Percentiles rank a stretch among this genome's conserved stretches.
These are phyloP conservation scores for Tapirus indicus DNA, from an alignment of 2,797 vertebrate species.

Conservation along the genomic window DNA sequence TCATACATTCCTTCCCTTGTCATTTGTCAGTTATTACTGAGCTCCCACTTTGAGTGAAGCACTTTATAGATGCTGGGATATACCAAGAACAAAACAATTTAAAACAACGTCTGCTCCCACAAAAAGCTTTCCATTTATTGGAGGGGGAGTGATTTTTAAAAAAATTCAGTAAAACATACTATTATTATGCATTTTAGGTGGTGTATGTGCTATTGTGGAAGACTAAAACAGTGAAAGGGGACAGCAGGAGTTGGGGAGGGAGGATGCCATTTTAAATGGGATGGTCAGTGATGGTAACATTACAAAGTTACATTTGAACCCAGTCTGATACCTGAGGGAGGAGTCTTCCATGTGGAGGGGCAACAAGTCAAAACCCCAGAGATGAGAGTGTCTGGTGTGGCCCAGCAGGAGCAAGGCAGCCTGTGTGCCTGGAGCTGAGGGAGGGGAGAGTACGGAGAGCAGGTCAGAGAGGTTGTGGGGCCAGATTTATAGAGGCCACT, in stretches of 20 bases:
- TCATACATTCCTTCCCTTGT: background rate
- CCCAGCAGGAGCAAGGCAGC: too few species aligned
- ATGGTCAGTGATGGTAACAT: background rate
- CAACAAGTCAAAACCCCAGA: background rate
- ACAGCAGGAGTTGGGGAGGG: too few species aligned
- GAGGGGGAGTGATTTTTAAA: background rate
- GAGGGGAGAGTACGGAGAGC: too few species aligned
- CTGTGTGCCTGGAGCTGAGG: too few species aligned
- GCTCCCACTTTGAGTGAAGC: background rate
- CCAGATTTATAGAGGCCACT: too few species aligned
- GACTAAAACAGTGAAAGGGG: background rate
- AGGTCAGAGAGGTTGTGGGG: too few species aligned
- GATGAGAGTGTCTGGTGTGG: background rate
- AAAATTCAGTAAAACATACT: background rate
- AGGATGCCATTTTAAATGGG: background rate
- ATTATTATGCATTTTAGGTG: background rate
- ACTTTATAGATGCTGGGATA: background rate
- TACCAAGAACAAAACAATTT: background rate
- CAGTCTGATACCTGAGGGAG: background rate
- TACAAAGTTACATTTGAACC: background rate
- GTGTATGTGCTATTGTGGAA: background rate
- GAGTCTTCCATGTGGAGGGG: background rate
- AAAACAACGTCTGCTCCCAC: background rate
- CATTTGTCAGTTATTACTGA: background rate
- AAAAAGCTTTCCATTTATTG: background rate